Evolutionary conservation across 2,113 vertebrate genomes (phyloP).

Genomic region (Rutilus rutilus): DNA sequence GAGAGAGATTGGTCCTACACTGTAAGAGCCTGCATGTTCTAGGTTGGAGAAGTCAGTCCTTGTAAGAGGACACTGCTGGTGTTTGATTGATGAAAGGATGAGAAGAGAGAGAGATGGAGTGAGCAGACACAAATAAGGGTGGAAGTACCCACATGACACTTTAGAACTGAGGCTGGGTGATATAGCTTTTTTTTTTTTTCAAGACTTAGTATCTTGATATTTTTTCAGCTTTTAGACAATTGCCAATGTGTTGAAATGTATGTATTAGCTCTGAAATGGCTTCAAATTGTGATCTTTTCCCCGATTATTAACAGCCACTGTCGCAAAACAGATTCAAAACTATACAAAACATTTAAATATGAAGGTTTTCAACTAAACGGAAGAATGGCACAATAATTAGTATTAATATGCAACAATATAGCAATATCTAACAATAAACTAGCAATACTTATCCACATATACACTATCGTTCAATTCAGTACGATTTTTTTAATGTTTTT

Average conservation of each 20-base stretch:
- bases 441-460: too few species aligned
- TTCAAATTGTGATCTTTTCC: background rate
- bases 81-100: conserved; percentile 32
- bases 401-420: background rate
- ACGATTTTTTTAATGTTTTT: background rate
- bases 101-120: background rate
- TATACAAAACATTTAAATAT: background rate
- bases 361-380: background rate
- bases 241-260: background rate
- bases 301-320: background rate
- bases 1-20: background rate
- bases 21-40: conserved; percentile 19
- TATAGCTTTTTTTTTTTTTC: background rate
- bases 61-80: conserved; percentile 25
- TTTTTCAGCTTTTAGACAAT: background rate
- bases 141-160: conserved; percentile 1
- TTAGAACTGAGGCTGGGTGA: background rate
- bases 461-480: background rate
- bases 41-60: background rate
- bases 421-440: too few species aligned
- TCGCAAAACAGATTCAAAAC: background rate
- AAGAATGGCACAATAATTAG: background rate
- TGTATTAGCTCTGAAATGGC: background rate
- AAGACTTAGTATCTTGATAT: background rate
- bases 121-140: background rate